Base-by-base conservation (phyloP, 2,888 invertebrate species). In the Callyntrura guangdongensis region DNA sequence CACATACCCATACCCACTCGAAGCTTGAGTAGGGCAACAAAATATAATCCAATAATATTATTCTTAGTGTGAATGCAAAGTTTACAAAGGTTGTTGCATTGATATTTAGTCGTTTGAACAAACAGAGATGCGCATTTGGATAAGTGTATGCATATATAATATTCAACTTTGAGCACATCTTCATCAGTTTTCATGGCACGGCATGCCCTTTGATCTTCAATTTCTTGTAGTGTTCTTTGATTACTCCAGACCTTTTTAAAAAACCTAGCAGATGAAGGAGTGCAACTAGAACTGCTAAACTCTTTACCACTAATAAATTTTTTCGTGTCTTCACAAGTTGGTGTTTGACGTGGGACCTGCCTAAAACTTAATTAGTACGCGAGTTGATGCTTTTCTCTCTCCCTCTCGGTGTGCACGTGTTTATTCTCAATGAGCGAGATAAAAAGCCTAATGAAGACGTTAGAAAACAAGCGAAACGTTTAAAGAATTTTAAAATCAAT, bases 131-230 rank as follows among this genome's bases (percentile, higher is more conserved):
- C 47, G 45, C 61, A 47, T 82, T 82, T 64, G 45, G 20, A 8
- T n/a, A 27, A 36, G n/a, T 27, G 59, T 36, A 79, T 1, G 25
- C 22, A 25, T 49, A 22, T 22, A 59, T 5, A n/a, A 59, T 5
- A n/a, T 27, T 59, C 56, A 79, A 20, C 56, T n/a, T 56, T 25
- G n/a, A 74, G 36, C 59, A 45, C 56, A 56, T 81, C 22, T 9
- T 74, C 83, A 90, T 90, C 84, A 77, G 53, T 79, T 85, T 90
- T 90, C 86, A 64, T 74, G 59, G 82, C 90, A 90, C 90, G 86
- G 86, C 72, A 53, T 90, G 89, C 89, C 90, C 90, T 90, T 90
- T 90, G 90, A 90, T 90, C 86, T 86, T 47, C 77, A 86, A 90
- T n/a, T 56, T 17, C 79, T 56, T 12, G 27, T 25, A 49, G 22